These are phyloP conservation scores for Etheostoma nigrum DNA, from an alignment of 2,797 vertebrate species.

Conservation along the genomic window DNA sequence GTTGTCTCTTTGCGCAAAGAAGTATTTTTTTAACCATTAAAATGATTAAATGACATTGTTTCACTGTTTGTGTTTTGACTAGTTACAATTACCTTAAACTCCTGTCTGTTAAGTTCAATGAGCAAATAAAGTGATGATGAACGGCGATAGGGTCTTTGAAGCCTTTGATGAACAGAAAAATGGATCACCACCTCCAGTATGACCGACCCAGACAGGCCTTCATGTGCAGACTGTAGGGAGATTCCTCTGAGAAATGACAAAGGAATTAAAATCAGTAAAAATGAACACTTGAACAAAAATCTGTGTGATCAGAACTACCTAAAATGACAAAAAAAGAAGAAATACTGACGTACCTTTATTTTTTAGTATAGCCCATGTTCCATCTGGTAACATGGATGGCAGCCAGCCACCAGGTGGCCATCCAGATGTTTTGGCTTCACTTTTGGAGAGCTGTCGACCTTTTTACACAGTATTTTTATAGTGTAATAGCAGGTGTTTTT, in stretches of 20 bases:
- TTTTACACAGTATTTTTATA: too few relatives aligned
- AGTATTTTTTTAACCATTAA: conserved; percentile 91
- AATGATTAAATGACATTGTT: conserved; percentile 80
- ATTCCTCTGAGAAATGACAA: background rate
- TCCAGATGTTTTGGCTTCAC: too few relatives aligned
- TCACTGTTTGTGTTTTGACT: conserved; percentile 69
- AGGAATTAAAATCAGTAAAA: too few relatives aligned
- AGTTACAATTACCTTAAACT: conserved; percentile 62
- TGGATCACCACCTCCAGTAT: background rate
- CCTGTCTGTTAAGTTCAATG: conserved; percentile 72
- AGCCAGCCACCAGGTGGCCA: too few relatives aligned
- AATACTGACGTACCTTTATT: too few relatives aligned
- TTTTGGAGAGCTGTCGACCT: too few relatives aligned
- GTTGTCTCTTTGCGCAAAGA: conserved; percentile 87
- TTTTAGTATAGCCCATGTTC: too few relatives aligned
- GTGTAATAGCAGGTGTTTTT: too few relatives aligned
- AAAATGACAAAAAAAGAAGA: too few relatives aligned
- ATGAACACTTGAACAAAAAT: too few relatives aligned
- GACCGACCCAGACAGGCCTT: background rate
- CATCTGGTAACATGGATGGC: too few relatives aligned
- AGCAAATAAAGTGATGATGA: conserved; percentile 76
- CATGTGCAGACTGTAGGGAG: background rate
- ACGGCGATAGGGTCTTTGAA: conserved; percentile 29
- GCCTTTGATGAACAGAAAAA: conserved; percentile 8
- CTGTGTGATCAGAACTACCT: too few relatives aligned